Base-by-base conservation (phyloP, 2,797 vertebrate species). In the Myioborus miniatus region DNA sequence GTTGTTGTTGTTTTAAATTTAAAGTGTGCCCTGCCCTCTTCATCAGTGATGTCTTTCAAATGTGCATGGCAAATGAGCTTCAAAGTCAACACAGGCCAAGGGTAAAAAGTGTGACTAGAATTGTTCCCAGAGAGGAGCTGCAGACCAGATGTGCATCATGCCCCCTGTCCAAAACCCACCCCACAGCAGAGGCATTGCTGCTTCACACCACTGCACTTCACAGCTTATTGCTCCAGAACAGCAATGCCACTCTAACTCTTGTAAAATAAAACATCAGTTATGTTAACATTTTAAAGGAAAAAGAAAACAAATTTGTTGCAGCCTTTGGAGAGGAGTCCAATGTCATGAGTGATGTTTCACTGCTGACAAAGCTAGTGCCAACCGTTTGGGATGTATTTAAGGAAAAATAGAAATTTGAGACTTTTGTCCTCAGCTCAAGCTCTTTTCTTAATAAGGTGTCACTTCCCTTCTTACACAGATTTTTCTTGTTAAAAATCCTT, bases 261-360 rank as follows among this genome's bases (percentile, higher is more conserved):
- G 39, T 71, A 83, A 89, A 94, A 86, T 27, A 50, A 86, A 93
- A 27, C 68, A 72, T 87, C 69, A 37, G 23, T 75, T 89, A 34
- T 5, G 0, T 62, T 83, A 70, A 49, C 58, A 27, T 90, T 72
- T 93, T 44, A 85, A 96, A 94, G 55, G 47, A 82, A 90, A 96
- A 94, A 72, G 34, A 78, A 91, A 96, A 70, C 27, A 91, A 93
- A 93, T 90, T 60, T n/a, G 10, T 92, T 93, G 75, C 87, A 97
- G 75, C 39, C 72, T 94, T 91, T 8, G 2, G 78, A 64, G 55
- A 18, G 5, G 30, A 74, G 59, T 80, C 69, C 72, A 87, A 9
- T 6, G 34, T 23, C 75, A 32, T 20, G 47, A 94, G 39, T 49
- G 41, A 76, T 55, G 29, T 74, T 70, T 55, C 52, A 41, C 52